phyloP scores from a whole-genome alignment of 2,113 vertebrate species.

The Siniperca chuatsi region DNA sequence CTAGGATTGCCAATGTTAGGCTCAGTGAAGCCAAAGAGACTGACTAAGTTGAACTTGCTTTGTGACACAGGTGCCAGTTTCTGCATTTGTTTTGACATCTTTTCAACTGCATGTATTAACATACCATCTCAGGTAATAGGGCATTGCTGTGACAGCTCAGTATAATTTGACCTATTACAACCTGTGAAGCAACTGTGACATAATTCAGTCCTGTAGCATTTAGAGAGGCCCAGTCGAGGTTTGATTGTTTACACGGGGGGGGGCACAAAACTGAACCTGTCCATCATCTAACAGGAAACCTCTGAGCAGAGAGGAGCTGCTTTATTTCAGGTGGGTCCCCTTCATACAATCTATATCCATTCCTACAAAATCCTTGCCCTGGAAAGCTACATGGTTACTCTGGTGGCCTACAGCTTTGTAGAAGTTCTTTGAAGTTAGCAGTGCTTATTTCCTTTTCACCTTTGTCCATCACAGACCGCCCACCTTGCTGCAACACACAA shows the following conservation, averaged over 20 bases:
- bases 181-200: constrained; percentile 4
- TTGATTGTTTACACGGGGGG: constrained; percentile 35
- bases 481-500: constrained; percentile 17
- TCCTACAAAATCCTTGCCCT: background rate
- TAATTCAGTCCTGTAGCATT: background rate
- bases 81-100: background rate
- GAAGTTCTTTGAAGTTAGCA: constrained; percentile 16
- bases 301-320: constrained; percentile 14
- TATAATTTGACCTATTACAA: constrained; percentile 3
- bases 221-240: background rate
- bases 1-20: background rate
- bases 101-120: background rate
- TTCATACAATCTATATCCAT: background rate
- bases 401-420: background rate
- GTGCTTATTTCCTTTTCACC: constrained; percentile 38
- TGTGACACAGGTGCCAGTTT: background rate
- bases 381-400: background rate
- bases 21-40: background rate
- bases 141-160: background rate
- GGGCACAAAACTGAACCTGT: constrained; percentile 18
- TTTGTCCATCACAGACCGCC: constrained; percentile 36
- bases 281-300: constrained; percentile 31
- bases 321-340: constrained; percentile 14
- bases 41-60: background rate
- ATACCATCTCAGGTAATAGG: background rate